Percentiles rank a stretch among this genome's conserved stretches.
Conservation (phyloP, 2,113 vertebrate species). For the Tichodroma muraria region DNA sequence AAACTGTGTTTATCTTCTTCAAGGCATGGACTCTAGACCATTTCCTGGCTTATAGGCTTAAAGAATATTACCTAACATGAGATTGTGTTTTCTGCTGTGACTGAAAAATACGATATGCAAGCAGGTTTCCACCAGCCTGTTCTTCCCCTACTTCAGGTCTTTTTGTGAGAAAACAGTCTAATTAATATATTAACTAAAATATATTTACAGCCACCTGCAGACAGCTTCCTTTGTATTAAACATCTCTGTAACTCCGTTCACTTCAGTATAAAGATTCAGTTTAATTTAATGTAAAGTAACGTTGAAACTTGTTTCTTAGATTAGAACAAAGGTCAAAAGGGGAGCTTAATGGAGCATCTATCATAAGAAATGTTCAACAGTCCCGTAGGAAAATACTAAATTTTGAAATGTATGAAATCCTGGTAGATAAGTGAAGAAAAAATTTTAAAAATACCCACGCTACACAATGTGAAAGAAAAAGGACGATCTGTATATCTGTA, state of each 20-base stretch:
- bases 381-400: neutral
- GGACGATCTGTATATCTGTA: neutral
- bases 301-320: neutral
- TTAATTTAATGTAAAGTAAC: neutral
- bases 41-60: neutral
- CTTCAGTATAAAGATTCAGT: neutral
- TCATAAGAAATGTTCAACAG: neutral
- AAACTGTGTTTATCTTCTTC: slow-evolving; percentile 2
- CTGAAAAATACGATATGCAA: neutral
- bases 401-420: neutral
- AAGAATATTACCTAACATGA: neutral
- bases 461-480: neutral
- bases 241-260: neutral
- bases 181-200: neutral
- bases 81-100: neutral
- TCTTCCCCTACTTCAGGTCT: neutral
- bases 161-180: neutral
- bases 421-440: neutral
- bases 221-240: neutral
- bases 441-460: neutral
- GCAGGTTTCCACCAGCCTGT: neutral
- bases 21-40: neutral
- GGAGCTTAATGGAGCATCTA: neutral
- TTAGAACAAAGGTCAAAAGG: neutral
- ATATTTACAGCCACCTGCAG: neutral